Base-by-base conservation (phyloP, 2,888 invertebrate species). In the Hanleya hanleyi region DNA sequence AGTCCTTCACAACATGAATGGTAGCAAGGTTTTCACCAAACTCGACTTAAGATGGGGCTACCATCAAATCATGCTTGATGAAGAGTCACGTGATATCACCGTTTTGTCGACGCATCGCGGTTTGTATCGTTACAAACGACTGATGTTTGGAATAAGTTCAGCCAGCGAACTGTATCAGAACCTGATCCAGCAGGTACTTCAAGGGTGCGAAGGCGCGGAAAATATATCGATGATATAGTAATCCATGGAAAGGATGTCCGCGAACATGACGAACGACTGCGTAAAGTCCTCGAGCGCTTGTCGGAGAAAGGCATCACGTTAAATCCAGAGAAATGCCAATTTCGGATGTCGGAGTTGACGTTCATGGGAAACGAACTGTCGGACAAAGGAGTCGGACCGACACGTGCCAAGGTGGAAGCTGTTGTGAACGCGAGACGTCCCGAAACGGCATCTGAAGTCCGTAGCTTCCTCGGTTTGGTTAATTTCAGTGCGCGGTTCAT, bases 251-350 rank as follows among this genome's bases (percentile, higher is more conserved):
- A 33, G 32, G 69, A 41, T 61, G 18, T 51, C 5, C 38, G 74
- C 50, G 77, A 82, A 35, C 80, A 80, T 67, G 73, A 77, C 51
- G 15, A 57, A 26, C 26, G 76, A 50, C 37, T 82, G 26, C 3
- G 62, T 1, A 62, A 65, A 12, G 69, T 76, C 9, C 61, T 83
- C 49, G 29, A 76, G n/a, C 38, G 51, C 29, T n/a, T 82, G 9
- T 32, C 49, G 36, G 75, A 72, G 15, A 73, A 75, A 32, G 73
- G 76, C 18, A 22, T 82, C 1, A 82, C 76, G 1, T 32, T 81
- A n/a, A 78, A 77, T 68, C 22, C n/a, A 64, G 70, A 74, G 1
- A 81, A 81, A 68, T 80, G 78, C 69, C 32, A 77, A 70, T 79
- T 81, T 62, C 72, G 71, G 29, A 72, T 79, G 70, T 47, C 68